These are phyloP conservation scores for Stenotaenia linearis DNA, from an alignment of 2,888 invertebrate genomes.

Conservation along the genomic window DNA sequence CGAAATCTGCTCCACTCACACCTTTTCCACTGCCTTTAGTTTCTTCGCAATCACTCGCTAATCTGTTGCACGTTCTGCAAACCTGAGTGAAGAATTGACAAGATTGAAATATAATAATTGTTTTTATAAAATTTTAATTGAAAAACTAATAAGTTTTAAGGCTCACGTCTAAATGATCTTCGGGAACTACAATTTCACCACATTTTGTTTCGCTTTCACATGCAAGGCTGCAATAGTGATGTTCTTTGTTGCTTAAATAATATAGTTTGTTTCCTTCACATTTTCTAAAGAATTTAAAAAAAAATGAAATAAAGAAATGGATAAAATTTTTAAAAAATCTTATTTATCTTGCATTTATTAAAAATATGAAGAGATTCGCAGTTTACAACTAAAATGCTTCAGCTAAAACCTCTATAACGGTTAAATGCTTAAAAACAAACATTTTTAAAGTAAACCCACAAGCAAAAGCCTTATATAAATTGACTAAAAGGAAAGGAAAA, in stretches of 20 bases:
- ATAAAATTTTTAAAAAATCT: too few relatives aligned
- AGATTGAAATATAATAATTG: too few relatives aligned
- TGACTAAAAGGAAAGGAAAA: too few relatives aligned
- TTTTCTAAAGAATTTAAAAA: conserved; percentile 63
- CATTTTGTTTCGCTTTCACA: conserved; percentile 84
- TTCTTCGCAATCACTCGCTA: conserved; percentile 67
- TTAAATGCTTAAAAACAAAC: too few relatives aligned
- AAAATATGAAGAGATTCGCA: too few relatives aligned
- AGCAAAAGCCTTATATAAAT: too few relatives aligned
- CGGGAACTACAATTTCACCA: conserved; percentile 90
- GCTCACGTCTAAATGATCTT: conserved; percentile 85
- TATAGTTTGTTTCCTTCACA: conserved; percentile 68
- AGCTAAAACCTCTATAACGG: too few relatives aligned
- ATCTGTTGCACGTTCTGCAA: conserved; percentile 80
- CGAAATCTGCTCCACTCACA: conserved; percentile 78
- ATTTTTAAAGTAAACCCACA: too few relatives aligned
- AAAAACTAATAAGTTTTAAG: not conserved
- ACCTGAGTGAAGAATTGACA: conserved; percentile 53
- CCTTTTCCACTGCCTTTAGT: conserved; percentile 54
- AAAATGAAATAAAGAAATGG: not conserved
- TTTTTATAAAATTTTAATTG: not conserved
- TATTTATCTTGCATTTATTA: too few relatives aligned
- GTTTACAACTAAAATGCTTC: too few relatives aligned
- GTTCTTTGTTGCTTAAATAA: conserved; percentile 62
- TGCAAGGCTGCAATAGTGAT: conserved; percentile 78